Percentiles rank a stretch among this genome's conserved stretches.
phyloP scores from a whole-genome alignment of 1,140 invertebrate genomes.

The Drosophila pallidifrons region DNA sequence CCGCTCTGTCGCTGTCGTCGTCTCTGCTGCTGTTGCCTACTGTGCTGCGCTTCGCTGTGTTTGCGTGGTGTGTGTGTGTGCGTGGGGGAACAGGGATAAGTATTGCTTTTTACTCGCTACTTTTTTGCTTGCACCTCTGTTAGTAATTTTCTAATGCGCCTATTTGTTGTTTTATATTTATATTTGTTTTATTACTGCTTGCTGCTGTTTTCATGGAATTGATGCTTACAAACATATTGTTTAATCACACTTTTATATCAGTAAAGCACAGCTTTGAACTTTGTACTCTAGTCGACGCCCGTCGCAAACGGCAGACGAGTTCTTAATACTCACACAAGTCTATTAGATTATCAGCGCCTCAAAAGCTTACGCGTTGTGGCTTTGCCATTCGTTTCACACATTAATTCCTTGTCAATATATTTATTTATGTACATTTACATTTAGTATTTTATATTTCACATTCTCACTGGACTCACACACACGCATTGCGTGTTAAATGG shows the following conservation, averaged over 20 bases:
- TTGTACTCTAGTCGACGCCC: constrained; percentile 32
- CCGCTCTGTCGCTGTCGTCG: not conserved
- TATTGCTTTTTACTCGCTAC: constrained; percentile 63
- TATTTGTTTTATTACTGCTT: not conserved
- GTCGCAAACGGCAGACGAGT: constrained; percentile 16
- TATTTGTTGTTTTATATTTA: constrained; percentile 31
- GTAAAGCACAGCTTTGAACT: not conserved
- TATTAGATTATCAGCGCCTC: not conserved
- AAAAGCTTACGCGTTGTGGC: not conserved
- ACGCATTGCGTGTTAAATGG: constrained; percentile 15
- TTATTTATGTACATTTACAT: constrained; percentile 33
- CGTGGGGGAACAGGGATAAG: not conserved
- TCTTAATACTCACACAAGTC: constrained; percentile 37
- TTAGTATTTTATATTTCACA: constrained; percentile 19
- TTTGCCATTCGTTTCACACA: constrained; percentile 4
- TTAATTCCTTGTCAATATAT: constrained; percentile 17
- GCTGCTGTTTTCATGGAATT: not conserved
- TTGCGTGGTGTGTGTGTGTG: constrained; percentile 8
- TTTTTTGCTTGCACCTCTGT: constrained; percentile 41
- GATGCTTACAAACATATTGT: not conserved
- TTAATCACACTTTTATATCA: not conserved
- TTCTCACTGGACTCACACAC: constrained; percentile 35
- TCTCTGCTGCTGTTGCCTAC: constrained; percentile 21
- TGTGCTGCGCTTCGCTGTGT: not conserved
- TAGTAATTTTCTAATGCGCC: constrained; percentile 49